Conservation (phyloP, 2,797 vertebrate genomes). For the Chloroceryle amazona region DNA sequence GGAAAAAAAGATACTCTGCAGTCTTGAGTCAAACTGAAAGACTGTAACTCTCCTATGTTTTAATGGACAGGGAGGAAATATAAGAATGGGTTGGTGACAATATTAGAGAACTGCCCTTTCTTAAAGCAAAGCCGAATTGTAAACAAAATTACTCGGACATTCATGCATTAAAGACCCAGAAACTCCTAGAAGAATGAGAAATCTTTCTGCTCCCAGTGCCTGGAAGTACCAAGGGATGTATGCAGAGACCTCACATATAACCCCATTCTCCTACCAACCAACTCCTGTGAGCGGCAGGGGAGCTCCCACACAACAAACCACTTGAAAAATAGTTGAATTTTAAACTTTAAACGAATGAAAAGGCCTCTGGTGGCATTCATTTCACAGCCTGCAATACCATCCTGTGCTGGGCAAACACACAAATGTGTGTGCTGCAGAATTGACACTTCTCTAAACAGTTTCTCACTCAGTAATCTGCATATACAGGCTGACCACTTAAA, state of each 20-base stretch:
- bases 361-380: accelerated
- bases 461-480: not conserved
- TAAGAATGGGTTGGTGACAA: not conserved
- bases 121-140: not conserved
- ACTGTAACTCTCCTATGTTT: not conserved
- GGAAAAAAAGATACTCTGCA: not conserved
- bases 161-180: not conserved
- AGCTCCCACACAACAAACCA: not conserved
- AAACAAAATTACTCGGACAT: not conserved
- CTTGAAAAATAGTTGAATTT: not conserved
- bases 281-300: accelerated
- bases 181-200: not conserved
- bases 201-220: not conserved
- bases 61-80: slow-evolving; percentile 7
- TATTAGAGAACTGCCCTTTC: not conserved
- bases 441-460: not conserved
- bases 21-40: not conserved
- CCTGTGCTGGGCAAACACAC: not conserved
- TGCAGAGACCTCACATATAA: accelerated
- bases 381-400: not conserved
- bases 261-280: not conserved
- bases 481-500: not conserved
- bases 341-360: not conserved
- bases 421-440: not conserved
- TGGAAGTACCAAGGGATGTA: not conserved